Evolutionary conservation across 1,140 invertebrate genomes (phyloP), one percentile per base, ranked within the genome.

Genomic region (Magallana angulata): DNA sequence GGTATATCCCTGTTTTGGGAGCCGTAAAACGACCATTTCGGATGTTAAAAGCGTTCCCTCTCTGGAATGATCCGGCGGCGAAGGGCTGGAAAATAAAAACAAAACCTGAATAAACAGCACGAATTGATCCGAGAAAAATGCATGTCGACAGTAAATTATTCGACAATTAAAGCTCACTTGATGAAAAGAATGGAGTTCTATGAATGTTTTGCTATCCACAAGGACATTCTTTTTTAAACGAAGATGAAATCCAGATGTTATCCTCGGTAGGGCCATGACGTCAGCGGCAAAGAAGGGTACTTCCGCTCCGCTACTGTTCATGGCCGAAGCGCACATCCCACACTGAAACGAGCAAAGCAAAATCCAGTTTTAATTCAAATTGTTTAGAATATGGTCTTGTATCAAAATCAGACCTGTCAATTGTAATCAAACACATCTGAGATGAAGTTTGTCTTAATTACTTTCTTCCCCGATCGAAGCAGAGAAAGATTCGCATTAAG

Each of bases 131-230:
- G 9, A 71, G 48, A 30, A 76, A 76, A 76, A 12, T 12, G 7
- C 18, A 30, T 76, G 68, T 76, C 64, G 24, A 24, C 24, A 30
- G 24, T 0, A 71, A 62, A 30, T 30, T 12, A 76, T 30, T 36
- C 1, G 24, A 76, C 36, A 30, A 76, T 30, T 30, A 30, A 76
- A 1, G 14, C 56, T 83, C 89, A 92, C 92, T 90, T 92, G 91
- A 76, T 92, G 90, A 89, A 93, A 93, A 76, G 89, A 87, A 64
- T 92, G 88, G 36, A 93, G 85, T 88, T 93, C 92, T 89, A 91
- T 89, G 76, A 93, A 92, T 14, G 92, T 91, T 89, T 89, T 89
- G 18, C 90, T 84, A 1, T 83, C 82, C 1, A 92, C 89, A 5
- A 88, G 85, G n/a, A 91, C 86, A 82, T 92, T 92, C 30, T 85